Conservation (phyloP, 2,888 invertebrate species). For the Drosophila leonis region DNA sequence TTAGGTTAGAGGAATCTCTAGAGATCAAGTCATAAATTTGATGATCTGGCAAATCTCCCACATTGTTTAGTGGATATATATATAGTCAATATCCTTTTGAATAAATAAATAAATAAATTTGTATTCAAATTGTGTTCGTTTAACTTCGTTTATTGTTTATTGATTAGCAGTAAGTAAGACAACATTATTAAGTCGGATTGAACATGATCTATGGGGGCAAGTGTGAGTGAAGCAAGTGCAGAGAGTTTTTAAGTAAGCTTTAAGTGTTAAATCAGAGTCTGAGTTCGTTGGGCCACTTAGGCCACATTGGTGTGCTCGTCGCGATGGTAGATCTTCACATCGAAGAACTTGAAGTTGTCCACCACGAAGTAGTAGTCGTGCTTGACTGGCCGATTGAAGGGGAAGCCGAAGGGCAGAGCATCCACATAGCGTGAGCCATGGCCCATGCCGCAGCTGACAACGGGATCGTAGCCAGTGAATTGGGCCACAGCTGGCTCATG, state of each 20-base stretch:
- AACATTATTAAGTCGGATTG: slow-evolving; percentile 39
- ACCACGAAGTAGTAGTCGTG: slow-evolving; percentile 87
- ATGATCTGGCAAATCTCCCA: too few species aligned
- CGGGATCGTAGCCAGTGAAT: slow-evolving; percentile 86
- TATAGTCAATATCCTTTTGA: too few species aligned
- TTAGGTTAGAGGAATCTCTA: not conserved
- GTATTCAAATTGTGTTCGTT: slow-evolving; percentile 2
- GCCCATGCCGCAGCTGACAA: slow-evolving; percentile 86
- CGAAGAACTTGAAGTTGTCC: slow-evolving; percentile 89
- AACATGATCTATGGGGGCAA: slow-evolving; percentile 56
- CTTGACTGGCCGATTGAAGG: slow-evolving; percentile 90
- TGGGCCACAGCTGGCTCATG: slow-evolving; percentile 85
- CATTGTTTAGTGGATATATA: too few species aligned
- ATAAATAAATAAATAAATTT: too few species aligned
- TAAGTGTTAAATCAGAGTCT: slow-evolving; percentile 31
- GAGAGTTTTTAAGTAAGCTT: slow-evolving; percentile 23
- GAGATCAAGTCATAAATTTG: too few species aligned
- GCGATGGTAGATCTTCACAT: slow-evolving; percentile 89
- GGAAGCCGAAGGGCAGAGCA: slow-evolving; percentile 89
- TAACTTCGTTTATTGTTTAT: slow-evolving; percentile 47
- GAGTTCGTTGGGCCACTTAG: slow-evolving; percentile 73
- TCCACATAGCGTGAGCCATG: slow-evolving; percentile 85
- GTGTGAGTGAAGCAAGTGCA: slow-evolving; percentile 26
- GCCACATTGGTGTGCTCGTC: slow-evolving; percentile 84
- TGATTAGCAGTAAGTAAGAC: slow-evolving; percentile 31